Base-by-base conservation (phyloP, 2,797 vertebrate species). In the Lates japonicus region DNA sequence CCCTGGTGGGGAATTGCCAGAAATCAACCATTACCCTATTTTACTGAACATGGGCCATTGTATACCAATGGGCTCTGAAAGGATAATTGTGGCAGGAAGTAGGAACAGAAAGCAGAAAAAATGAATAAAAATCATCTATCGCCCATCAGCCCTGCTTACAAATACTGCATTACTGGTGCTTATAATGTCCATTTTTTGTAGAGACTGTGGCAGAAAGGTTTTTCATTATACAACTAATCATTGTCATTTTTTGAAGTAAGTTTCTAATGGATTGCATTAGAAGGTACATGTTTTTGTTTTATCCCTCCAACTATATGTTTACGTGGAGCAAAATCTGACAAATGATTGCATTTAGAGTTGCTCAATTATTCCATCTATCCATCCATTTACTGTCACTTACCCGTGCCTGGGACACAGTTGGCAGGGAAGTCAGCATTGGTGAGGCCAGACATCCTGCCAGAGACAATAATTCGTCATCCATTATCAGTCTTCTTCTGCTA, bases 31-130 rank as follows among this genome's bases (percentile, higher is more conserved):
- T 81, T 77, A 51, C 39, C 52, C 78, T 74, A 84, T 74, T 71
- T 83, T 51, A 71, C 65, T 68, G 17, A 72, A 51, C 35, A 49
- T 55, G 59, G n/a, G 44, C 60, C 19, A 19, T 51, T 41, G 25
- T 29, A 29, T 54, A 52, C 52, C 71, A 72, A 78, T 61, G 46
- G 74, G 29, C 14, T 81, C 48, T 73, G 67, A 29, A 67, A 71
- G 55, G 65, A 68, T 67, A 61, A 80, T 80, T 84, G 55, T 63
- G 75, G 74, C 59, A 75, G 71, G 73, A 80, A 82, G 74, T 51
- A 61, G 25, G 78, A 76, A 75, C 31, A n/a, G 31, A 17, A 73
- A 77, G 11, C 7, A 64, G 55, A 31, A 75, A 71, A 79, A 31
- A 61, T 70, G 7, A 73, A 62, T 60, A 54, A 80, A 81, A 78